These are phyloP conservation scores for Ptychobarbus kaznakovi DNA, from an alignment of 2,797 vertebrate species.

Conservation along the genomic window DNA sequence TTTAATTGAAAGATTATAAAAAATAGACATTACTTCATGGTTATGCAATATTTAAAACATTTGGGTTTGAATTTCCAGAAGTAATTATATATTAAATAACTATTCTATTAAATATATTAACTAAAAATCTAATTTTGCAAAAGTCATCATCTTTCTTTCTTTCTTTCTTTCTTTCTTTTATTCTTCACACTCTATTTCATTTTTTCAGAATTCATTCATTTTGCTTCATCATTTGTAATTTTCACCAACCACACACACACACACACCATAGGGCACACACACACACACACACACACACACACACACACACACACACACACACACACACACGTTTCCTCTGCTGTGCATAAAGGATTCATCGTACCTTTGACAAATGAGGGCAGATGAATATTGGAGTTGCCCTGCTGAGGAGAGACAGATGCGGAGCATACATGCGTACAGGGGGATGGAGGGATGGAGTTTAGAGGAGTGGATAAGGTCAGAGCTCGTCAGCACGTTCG, in stretches of 20 bases:
- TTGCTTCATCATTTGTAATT: constrained; percentile 4
- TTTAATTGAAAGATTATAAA: background rate
- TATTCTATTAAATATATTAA: too few relatives aligned
- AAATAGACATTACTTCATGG: background rate
- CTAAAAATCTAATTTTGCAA: too few relatives aligned
- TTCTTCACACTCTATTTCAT: background rate
- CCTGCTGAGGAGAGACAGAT: constrained; percentile 49
- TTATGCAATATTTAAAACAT: background rate
- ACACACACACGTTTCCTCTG: background rate
- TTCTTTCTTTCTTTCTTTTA: background rate
- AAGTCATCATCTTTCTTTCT: background rate
- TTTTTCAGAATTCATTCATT: background rate
- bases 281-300: background rate
- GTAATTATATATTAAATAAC: too few relatives aligned
- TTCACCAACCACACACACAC: background rate
- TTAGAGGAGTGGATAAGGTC: constrained; percentile 68
- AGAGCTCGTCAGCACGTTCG: constrained; percentile 69
- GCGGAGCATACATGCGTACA: constrained; percentile 33
- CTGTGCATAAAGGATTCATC: constrained; percentile 43
- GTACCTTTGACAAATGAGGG: constrained; percentile 57
- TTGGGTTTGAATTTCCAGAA: background rate
- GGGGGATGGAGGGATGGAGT: constrained; percentile 51
- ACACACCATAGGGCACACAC: background rate
- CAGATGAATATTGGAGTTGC: constrained; percentile 51
- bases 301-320: background rate